Conservation (phyloP, 2,797 vertebrate genomes). For the Xiphorhynchus erythropygius region DNA sequence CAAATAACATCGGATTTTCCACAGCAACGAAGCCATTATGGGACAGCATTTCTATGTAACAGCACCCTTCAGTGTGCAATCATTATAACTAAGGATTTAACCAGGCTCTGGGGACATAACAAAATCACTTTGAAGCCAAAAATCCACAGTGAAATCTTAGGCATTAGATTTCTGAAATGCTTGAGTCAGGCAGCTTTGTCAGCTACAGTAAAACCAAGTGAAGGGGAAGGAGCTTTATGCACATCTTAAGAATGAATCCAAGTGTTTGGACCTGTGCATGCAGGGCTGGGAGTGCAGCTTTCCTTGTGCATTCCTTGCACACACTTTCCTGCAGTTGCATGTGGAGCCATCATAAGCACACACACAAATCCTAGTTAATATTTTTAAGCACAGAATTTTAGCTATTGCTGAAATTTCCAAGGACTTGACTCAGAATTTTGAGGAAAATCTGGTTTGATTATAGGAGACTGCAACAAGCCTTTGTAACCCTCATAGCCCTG, state of each 20-base stretch:
- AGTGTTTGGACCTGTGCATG: not conserved
- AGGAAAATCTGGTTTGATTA: not conserved
- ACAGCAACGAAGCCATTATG: slow-evolving; percentile 78
- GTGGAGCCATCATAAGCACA: not conserved
- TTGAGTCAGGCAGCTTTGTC: slow-evolving; percentile 48
- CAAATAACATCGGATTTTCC: slow-evolving; percentile 79
- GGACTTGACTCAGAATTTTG: not conserved
- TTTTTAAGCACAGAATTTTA: not conserved
- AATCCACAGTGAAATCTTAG: slow-evolving; percentile 53
- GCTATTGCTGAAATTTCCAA: not conserved
- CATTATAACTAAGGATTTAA: slow-evolving; percentile 73
- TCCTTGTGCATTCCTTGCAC: not conserved
- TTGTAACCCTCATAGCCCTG: not conserved
- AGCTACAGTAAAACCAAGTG: slow-evolving; percentile 36
- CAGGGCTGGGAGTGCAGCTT: not conserved
- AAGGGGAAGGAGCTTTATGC: slow-evolving; percentile 3
- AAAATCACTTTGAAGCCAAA: slow-evolving; percentile 70
- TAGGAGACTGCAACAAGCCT: not conserved
- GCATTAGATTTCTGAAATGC: slow-evolving; percentile 48
- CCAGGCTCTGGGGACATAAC: slow-evolving; percentile 63
- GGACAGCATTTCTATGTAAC: slow-evolving; percentile 74
- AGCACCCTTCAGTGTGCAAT: slow-evolving; percentile 74
- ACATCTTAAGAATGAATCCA: slow-evolving; percentile 2
- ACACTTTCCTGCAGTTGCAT: not conserved
- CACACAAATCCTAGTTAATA: not conserved